phyloP scores from a whole-genome alignment of 2,888 invertebrate genomes.

The Spodoptera picta region DNA sequence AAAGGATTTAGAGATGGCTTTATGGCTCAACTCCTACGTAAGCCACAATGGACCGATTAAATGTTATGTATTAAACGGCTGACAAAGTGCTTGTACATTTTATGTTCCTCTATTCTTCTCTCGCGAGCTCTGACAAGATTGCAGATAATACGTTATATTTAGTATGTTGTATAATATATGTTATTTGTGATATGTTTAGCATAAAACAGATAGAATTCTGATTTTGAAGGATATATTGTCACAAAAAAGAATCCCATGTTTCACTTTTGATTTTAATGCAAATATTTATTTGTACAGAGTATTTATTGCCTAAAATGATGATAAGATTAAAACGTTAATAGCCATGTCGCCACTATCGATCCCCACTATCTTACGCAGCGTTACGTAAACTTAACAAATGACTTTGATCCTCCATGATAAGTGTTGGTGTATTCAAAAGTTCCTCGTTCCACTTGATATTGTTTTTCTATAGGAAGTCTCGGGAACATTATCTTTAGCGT shows the following conservation, averaged over 20 bases:
- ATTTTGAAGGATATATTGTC: no score
- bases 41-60: conserved; percentile 30
- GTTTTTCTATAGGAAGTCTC: conserved; percentile 77
- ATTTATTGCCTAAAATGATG: no score
- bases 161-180: no score
- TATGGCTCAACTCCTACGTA: conserved; percentile 12
- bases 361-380: no score
- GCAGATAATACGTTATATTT: not conserved
- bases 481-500: conserved; percentile 79
- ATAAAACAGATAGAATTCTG: no score
- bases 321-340: no score
- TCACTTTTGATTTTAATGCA: no score
- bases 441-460: conserved; percentile 66
- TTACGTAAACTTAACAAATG: conserved; percentile 38
- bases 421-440: conserved; percentile 50
- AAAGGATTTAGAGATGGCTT: conserved; percentile 23
- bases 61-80: conserved; percentile 25
- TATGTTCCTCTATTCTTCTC: conserved; percentile 14
- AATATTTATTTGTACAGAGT: no score
- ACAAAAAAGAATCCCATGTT: no score
- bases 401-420: conserved; percentile 52
- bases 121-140: not conserved
- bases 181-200: no score
- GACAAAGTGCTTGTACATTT: conserved; percentile 30
- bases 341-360: no score